Base-by-base conservation (phyloP, 2,888 invertebrate genomes). In the Callosobruchus maculatus region DNA sequence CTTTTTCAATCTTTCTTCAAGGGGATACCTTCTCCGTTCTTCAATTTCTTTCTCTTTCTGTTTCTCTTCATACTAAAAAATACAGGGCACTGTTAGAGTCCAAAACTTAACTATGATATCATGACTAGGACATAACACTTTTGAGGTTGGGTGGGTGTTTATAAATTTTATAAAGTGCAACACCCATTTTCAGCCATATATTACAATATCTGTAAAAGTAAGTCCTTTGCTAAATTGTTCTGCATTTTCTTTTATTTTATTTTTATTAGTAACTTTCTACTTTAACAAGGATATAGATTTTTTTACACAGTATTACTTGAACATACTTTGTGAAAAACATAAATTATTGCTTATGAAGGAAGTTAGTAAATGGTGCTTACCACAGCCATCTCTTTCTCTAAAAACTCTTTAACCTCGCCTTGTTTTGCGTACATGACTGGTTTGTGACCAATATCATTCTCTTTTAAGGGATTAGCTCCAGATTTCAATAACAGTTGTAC, bases 1-100 rank as follows among this genome's bases (percentile, higher is more conserved):
- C 86, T 95, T 91, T 83, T 93, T 94, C 70, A 97, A 88, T 75
- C 96, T 89, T 85, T 94, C 92, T 85, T 97, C 97, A 74, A 96
- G 87, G 26, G 97, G 95, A 89, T 94, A 94, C 83, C 92, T 89
- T 80, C 95, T 88, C 74, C 96, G 89, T 86, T 95, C 95, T 84
- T 95, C 95, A 2, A 93, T 90, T 83, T 95, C 94, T 82, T 90
- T 89, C 81, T 91, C 89, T 77, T 89, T 90, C 79, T 89, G 87
- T 18, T 88, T 83, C 78, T 88, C 88, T 84, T 91, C 90, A 88
- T 81, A 86, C 88, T 89, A 22, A 76, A 73, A n/a, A 67, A 49
- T 49, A 13, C 4, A 49, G 49, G 13, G 49, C 7, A 49, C 1
- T 49, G 13, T 49, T 66, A 21, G 18, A 20, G 49, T n/a, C n/a